phyloP scores from a whole-genome alignment of 2,113 vertebrate species.

The Sinocyclocheilus anshuiensis region DNA sequence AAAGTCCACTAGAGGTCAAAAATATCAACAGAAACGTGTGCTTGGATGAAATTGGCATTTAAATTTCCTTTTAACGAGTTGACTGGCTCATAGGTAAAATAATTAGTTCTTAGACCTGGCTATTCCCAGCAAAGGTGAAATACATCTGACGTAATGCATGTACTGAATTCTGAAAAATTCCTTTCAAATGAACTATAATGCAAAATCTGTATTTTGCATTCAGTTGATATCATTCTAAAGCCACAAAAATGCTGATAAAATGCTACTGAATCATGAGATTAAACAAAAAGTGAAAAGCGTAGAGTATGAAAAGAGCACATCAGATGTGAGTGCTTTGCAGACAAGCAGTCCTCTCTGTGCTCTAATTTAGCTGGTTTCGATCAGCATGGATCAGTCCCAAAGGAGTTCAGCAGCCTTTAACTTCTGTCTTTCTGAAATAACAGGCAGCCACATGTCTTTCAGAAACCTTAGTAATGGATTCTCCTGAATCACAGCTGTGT shows the following conservation, averaged over 20 bases:
- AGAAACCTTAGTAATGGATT: constrained; percentile 61
- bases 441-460: constrained; percentile 62
- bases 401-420: constrained; percentile 63
- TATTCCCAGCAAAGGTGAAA: not conserved
- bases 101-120: not conserved
- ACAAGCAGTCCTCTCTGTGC: constrained; percentile 29
- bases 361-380: constrained; percentile 59
- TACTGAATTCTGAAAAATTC: not conserved
- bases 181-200: not conserved
- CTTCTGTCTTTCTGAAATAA: constrained; percentile 70
- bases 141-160: not conserved
- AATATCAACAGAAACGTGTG: constrained; percentile 46
- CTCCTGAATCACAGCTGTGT: constrained; percentile 62
- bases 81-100: not conserved
- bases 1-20: constrained; percentile 72
- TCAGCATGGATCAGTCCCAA: constrained; percentile 63
- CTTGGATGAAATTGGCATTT: not conserved
- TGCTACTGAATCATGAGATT: not conserved
- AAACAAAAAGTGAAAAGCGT: not conserved
- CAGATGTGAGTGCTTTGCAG: not conserved
- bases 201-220: too few species aligned
- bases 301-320: not conserved
- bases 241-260: not conserved
- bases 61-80: not conserved
- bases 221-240: not conserved